Evolutionary conservation across 2,888 invertebrate species (phyloP).

Genomic region (Calliphora vomitoria): DNA sequence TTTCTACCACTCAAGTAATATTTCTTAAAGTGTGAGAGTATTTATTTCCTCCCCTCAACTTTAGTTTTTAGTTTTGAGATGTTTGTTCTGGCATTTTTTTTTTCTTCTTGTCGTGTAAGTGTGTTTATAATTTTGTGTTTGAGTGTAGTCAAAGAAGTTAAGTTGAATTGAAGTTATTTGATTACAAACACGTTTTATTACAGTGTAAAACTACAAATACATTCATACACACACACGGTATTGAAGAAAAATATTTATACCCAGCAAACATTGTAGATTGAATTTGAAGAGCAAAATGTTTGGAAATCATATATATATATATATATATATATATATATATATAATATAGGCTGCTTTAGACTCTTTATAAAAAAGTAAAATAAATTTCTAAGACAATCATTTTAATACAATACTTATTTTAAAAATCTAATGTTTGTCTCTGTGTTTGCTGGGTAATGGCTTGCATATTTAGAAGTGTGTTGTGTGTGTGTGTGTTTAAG

Average conservation of each 20-base stretch:
- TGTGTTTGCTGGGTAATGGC: not conserved
- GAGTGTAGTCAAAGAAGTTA: constrained; percentile 49
- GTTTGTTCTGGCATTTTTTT: not conserved
- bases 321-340: too few relatives aligned
- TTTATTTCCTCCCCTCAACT: constrained; percentile 34
- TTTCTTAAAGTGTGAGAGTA: constrained; percentile 6
- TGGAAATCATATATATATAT: too few relatives aligned
- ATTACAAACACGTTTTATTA: constrained; percentile 64
- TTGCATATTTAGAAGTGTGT: not conserved
- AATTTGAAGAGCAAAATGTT: too few relatives aligned
- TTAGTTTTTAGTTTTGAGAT: not conserved
- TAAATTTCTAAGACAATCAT: too few relatives aligned
- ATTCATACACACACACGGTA: not conserved
- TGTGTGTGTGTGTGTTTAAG: not conserved
- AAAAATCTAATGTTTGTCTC: too few relatives aligned
- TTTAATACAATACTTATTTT: too few relatives aligned
- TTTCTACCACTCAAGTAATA: constrained; percentile 7
- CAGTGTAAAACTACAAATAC: constrained; percentile 1
- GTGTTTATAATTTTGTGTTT: constrained; percentile 51
- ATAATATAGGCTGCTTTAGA: too few relatives aligned
- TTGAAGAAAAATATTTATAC: too few relatives aligned
- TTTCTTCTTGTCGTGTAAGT: not conserved
- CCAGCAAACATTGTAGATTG: too few relatives aligned
- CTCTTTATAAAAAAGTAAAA: too few relatives aligned
- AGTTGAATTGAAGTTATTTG: constrained; percentile 61